Evolutionary conservation across 2,888 invertebrate genomes (phyloP), one percentile per base, ranked within the genome.

Genomic region (Mylabris sibirica): DNA sequence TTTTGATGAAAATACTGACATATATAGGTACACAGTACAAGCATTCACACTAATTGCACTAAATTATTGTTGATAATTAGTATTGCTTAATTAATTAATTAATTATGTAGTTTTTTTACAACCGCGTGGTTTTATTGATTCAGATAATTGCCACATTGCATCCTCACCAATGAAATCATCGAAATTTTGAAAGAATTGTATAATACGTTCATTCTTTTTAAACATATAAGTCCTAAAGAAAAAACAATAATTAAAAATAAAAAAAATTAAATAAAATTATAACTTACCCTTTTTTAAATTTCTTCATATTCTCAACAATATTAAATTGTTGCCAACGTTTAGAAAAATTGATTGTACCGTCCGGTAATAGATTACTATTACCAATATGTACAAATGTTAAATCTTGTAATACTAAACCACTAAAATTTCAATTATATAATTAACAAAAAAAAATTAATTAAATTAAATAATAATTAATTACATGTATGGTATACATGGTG

Each of bases 401-500:
- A 87, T 99, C 99, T 90, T 99, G 99, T 63, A 99, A 89, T 74
- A 99, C 97, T 75, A 99, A 89, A 71, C 99, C 99, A 82, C 98
- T 99, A 38, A 30, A 67, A 67, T 9, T 2, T n/a, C n/a, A n/a
- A n/a, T n/a, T n/a, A n/a, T n/a, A n/a, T n/a, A n/a, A n/a, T n/a
- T n/a, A n/a, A n/a, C n/a, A n/a, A n/a, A n/a, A 34, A 38, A 53
- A 24, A 61, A 34, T 44, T 24, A n/a, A 24, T 44, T 41, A 11
- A 24, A 14, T 26, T 22, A 6, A n/a, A 8, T 3, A 59, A 34
- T 59, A 34, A n/a, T 59, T 63, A 89, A 93, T 90, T 87, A 98
- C 98, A 99, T 97, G 85, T 99, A 99, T 3, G 99, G 99, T 87
- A 99, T 98, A 85, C 99, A 99, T 38, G 99, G 99, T 38, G 99